Evolutionary conservation across 2,888 invertebrate genomes (phyloP).

Genomic region (Ormyrus nitidulus): DNA sequence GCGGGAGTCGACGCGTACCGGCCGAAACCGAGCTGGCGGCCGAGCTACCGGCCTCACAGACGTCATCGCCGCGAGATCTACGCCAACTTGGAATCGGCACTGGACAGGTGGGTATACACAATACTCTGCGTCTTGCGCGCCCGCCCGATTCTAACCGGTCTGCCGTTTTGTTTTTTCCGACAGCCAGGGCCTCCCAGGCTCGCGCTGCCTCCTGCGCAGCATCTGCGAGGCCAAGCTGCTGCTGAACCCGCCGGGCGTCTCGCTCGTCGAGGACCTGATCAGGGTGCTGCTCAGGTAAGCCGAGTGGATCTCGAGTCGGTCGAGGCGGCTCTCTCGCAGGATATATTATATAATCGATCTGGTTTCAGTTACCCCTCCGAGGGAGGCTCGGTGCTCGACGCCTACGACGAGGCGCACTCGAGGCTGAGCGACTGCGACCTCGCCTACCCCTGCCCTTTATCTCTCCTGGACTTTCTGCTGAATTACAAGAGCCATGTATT

Average conservation of each 20-base stretch:
- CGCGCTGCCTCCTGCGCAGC: slow-evolving; percentile 80
- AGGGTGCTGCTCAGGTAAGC: slow-evolving; percentile 80
- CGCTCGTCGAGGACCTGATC: slow-evolving; percentile 82
- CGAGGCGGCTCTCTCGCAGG: too few species aligned
- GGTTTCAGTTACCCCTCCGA: slow-evolving; percentile 41
- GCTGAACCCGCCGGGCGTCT: slow-evolving; percentile 79
- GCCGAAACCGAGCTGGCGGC: not conserved
- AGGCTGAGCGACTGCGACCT: slow-evolving; percentile 63
- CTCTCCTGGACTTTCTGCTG: slow-evolving; percentile 68
- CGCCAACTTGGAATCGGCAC: slow-evolving; percentile 74
- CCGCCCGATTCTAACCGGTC: not conserved
- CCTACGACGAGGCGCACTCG: slow-evolving; percentile 68
- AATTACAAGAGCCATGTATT: slow-evolving; percentile 43
- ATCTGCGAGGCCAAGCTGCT: slow-evolving; percentile 82
- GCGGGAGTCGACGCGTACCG: slow-evolving; percentile 53
- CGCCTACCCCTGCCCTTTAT: slow-evolving; percentile 70
- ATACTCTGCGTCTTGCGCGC: not conserved
- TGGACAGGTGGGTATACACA: slow-evolving; percentile 73
- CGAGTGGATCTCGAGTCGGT: too few species aligned
- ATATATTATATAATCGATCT: not conserved
- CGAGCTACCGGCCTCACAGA: slow-evolving; percentile 64
- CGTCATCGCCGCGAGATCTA: slow-evolving; percentile 77
- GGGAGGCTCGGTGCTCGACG: slow-evolving; percentile 56
- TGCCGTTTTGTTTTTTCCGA: slow-evolving; percentile 62
- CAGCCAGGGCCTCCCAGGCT: slow-evolving; percentile 81